Percentiles rank a stretch among this genome's conserved stretches.
These are phyloP conservation scores for Acipenser transmontanus DNA, from an alignment of 2,797 vertebrate species.

Conservation along the genomic window DNA sequence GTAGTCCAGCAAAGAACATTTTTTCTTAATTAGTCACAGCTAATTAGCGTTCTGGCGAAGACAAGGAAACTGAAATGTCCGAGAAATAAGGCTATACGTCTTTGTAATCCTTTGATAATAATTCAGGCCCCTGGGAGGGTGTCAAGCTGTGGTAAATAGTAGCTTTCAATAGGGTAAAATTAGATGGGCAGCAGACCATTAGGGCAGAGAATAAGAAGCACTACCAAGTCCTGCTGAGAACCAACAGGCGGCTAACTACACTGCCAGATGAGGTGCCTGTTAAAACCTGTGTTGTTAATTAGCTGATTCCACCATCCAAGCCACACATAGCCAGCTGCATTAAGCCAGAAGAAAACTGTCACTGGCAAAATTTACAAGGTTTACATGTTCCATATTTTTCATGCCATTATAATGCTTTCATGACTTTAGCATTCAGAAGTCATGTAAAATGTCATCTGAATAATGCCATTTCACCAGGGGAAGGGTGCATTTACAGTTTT, in stretches of 20 bases:
- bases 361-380: neutral
- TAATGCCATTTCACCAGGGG: no score
- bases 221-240: conserved; percentile 72
- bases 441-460: no score
- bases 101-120: conserved; percentile 82
- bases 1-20: conserved; percentile 73
- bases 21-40: conserved; percentile 84
- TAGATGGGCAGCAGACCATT: conserved; percentile 80
- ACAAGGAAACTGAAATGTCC: conserved; percentile 82
- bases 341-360: conserved; percentile 67
- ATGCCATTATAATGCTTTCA: no score
- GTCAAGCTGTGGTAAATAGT: conserved; percentile 78
- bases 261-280: conserved; percentile 79
- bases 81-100: conserved; percentile 72
- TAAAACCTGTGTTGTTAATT: conserved; percentile 80
- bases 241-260: conserved; percentile 75
- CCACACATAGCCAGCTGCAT: conserved; percentile 75
- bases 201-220: conserved; percentile 75
- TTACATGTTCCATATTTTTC: neutral
- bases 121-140: conserved; percentile 79
- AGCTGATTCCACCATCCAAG: conserved; percentile 74
- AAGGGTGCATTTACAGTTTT: no score
- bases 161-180: conserved; percentile 79
- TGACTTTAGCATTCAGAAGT: no score
- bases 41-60: conserved; percentile 78